A percentile compares a stretch with the other conserved stretches of the same genome.
Conservation (phyloP, 2,113 vertebrate genomes). For the Callionymus lyra region DNA sequence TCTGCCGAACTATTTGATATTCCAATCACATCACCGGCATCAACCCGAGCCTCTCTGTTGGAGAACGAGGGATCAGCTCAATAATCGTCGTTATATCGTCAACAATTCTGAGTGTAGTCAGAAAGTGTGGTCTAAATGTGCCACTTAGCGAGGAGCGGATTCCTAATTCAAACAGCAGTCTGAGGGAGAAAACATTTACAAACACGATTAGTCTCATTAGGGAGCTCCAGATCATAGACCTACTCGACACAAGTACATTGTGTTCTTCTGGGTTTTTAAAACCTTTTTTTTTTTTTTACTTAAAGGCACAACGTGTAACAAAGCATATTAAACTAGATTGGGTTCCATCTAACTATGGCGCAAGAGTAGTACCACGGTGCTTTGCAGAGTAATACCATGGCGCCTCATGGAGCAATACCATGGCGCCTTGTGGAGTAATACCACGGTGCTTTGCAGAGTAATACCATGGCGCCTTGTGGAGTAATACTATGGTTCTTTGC, state of each 20-base stretch:
- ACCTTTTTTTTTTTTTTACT: too few species aligned
- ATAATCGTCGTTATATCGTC: conserved; percentile 28
- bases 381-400: too few species aligned
- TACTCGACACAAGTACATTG: conserved; percentile 18
- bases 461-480: too few species aligned
- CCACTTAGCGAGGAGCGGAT: conserved; percentile 9
- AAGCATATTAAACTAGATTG: too few species aligned
- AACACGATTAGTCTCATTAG: conserved; percentile 18
- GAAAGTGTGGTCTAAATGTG: conserved; percentile 3
- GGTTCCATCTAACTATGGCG: too few species aligned
- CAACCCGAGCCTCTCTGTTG: conserved; percentile 5
- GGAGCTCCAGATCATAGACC: conserved; percentile 22
- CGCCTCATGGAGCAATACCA: too few species aligned
- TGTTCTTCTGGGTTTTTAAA: conserved; percentile 42
- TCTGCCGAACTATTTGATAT: conserved; percentile 26
- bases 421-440: too few species aligned
- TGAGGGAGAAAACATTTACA: too few species aligned
- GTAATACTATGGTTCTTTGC: too few species aligned
- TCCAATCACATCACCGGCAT: conserved; percentile 28
- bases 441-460: too few species aligned
- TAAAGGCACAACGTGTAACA: too few species aligned
- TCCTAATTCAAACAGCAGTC: conserved; percentile 13
- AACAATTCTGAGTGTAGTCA: conserved; percentile 11
- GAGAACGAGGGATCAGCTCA: conserved; percentile 19
- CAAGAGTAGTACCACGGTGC: too few species aligned